Percentiles rank a stretch among this genome's conserved stretches.
Evolutionary conservation across 2,113 vertebrate species (phyloP).

Genomic region (Choloepus hoffmanni): DNA sequence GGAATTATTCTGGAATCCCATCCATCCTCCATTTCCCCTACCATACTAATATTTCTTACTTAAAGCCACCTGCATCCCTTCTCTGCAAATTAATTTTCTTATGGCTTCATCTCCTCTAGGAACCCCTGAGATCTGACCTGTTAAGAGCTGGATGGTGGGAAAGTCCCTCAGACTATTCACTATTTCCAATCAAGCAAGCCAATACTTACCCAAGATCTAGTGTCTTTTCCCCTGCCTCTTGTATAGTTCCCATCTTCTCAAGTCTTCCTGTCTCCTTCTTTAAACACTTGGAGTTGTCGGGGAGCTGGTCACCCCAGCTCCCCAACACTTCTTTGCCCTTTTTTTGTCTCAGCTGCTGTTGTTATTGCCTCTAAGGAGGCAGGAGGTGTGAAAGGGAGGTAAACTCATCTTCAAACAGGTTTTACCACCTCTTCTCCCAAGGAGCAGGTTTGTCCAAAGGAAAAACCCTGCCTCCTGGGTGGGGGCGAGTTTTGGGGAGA

Average conservation of each 20-base stretch:
- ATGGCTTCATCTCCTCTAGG: not conserved
- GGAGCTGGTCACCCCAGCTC: not conserved
- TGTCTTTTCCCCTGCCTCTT: not conserved
- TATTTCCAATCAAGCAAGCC: not conserved
- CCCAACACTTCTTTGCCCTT: not conserved
- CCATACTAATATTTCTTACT: not conserved
- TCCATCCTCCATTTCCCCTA: not conserved
- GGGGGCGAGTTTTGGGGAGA: slow-evolving; percentile 56
- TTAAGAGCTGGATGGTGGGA: not conserved
- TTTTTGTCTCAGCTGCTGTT: slow-evolving; percentile 36
- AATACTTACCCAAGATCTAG: slow-evolving; percentile 61
- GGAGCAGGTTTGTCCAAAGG: slow-evolving; percentile 65
- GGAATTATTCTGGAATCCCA: not conserved
- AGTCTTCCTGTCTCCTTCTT: not conserved
- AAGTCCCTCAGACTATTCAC: not conserved
- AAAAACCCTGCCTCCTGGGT: not conserved
- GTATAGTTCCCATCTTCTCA: slow-evolving; percentile 68
- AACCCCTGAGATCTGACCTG: not conserved
- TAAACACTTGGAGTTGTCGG: not conserved
- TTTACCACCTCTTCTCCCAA: slow-evolving; percentile 68
- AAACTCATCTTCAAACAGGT: slow-evolving; percentile 79
- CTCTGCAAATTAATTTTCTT: not conserved
- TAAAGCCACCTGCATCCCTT: not conserved
- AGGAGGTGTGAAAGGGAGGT: slow-evolving; percentile 46
- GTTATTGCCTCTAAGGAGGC: slow-evolving; percentile 48